Base-by-base conservation (phyloP, 2,113 vertebrate genomes). In the Penelope pileata region DNA sequence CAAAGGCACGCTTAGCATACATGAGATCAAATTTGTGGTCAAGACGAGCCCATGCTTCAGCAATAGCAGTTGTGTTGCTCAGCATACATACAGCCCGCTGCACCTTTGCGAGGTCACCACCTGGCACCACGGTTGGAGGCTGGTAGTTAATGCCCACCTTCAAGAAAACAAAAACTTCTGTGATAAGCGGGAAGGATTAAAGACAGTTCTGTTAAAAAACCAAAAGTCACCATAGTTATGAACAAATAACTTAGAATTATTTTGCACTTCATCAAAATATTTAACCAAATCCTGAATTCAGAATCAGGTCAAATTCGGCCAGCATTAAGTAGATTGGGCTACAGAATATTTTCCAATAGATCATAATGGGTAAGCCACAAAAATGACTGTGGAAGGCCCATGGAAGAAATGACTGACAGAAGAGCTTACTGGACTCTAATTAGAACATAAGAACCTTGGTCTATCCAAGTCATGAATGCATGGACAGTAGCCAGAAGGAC, bases 81-180 rank as follows among this genome's bases (percentile, higher is more conserved):
- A 98, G 94, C 97, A 97, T 98, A 26, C 96, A 98, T 47, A 98
- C 95, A 9, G 97, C 98, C 42, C 97, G 82, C 93, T 98, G 98
- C 76, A 98, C 98, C 86, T 98, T 98, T 51, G 98, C 97, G 56
- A 98, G 96, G 91, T 98, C 98, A 29, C 96, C 97, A 17, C 97
- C 97, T 0, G 98, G 97, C 67, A 98, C 97, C 51, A 97, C 96
- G 3, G 97, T 98, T 42, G 97, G 97, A 83, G 97, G 97, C 93
- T 98, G 98, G 87, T 98, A 98, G 92, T 97, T 98, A 88, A 98
- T 98, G 80, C 97, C 97, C 86, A 98, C 97, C 97, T 99, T 78
- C 19, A 51, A 93, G 47, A 88, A 72, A 72, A 75, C 18, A 64
- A 66, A 90, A 54, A 23, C 36, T n/a, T 70, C 45, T 24, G 21